Base-by-base conservation (phyloP, 2,888 invertebrate species). In the Lasioglossum leucozonium region DNA sequence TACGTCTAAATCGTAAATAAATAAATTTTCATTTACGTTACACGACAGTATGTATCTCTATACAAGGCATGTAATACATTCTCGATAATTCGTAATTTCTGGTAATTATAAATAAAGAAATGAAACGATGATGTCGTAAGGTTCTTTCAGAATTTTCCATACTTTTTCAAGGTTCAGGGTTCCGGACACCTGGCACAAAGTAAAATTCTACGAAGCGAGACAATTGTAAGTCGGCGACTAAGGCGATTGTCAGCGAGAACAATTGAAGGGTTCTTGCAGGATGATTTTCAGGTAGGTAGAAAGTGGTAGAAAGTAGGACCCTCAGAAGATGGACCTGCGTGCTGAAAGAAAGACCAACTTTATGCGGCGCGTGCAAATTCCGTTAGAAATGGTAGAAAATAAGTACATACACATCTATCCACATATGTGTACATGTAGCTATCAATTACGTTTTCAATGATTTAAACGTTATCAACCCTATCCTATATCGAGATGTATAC, bases 11-110 rank as follows among this genome's bases (percentile, higher is more conserved):
- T 75, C 86, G 13, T 86, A 77, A n/a, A n/a, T 79, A 86, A 87
- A 87, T 82, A 80, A 83, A 87, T 83, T 78, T 86, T 67, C 81
- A 86, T 81, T 79, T 51, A 81, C 40, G 73, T 86, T 83, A 82
- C 22, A 75, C 51, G n/a, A 62, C 30, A 65, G 51, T 67, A 72
- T 78, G 55, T 76, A 69, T 76, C 71, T 74, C 34, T 82, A 55
- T n/a, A 30, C 65, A 76, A 34, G 47, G 76, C 75, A 81, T 85
- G 75, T 81, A 85, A 76, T 34, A 69, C 72, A 65, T 77, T 42
- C 77, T 71, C n/a, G 42, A 67, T 22, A 65, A 85, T 81, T 85
- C 73, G 26, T 87, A 62, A 80, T 78, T 82, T 80, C 77, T 78
- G 78, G 75, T 13, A 74, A 75, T 69, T 82, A 82, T 73, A 51